phyloP scores from a whole-genome alignment of 2,797 vertebrate species.

The Sciurus vulgaris region DNA sequence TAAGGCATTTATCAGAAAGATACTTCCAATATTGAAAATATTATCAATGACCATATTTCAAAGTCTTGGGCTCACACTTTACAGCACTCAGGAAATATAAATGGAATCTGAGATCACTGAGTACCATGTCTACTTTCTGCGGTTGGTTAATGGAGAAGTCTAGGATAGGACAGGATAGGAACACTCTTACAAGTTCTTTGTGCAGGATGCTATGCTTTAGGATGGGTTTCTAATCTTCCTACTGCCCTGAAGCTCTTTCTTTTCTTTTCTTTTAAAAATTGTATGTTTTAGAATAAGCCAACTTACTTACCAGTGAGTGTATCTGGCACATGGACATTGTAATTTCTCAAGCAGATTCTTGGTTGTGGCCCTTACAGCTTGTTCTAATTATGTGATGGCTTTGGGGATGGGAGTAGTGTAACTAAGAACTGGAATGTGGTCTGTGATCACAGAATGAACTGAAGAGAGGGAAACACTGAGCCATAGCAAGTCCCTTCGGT shows the following conservation, averaged over 20 bases:
- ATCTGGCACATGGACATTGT: conserved; percentile 22
- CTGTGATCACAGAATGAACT: not conserved
- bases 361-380: not conserved
- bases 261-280: not conserved
- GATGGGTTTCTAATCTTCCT: not conserved
- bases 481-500: not conserved
- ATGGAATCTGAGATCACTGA: not conserved
- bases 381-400: conserved; percentile 34
- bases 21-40: not conserved
- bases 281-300: conserved; percentile 15
- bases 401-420: not conserved
- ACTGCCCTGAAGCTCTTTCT: not conserved
- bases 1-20: not conserved
- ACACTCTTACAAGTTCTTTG: not conserved
- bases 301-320: conserved; percentile 24
- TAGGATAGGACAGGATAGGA: not conserved
- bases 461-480: not conserved
- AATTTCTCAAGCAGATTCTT: conserved; percentile 41
- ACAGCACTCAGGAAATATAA: not conserved
- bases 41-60: not conserved
- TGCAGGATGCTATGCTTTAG: not conserved
- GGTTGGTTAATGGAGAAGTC: not conserved
- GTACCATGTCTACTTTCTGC: not conserved
- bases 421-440: not conserved
- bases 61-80: not conserved